These are phyloP conservation scores for Trinorchestia longiramus DNA, from an alignment of 1,140 invertebrate species.

Conservation along the genomic window DNA sequence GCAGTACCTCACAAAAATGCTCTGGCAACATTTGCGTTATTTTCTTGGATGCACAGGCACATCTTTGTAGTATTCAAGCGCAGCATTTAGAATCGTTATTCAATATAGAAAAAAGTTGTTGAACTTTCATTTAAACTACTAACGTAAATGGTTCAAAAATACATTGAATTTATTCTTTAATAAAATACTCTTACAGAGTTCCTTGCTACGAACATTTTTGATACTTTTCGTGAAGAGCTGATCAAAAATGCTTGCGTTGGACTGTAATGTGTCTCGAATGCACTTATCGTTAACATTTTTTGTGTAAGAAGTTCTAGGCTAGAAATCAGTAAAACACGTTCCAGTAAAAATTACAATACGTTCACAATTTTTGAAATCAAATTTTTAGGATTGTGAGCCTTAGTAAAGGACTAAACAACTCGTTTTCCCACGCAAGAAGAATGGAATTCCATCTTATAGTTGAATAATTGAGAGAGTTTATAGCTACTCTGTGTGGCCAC, in stretches of 20 bases:
- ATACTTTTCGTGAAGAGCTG: too few species aligned
- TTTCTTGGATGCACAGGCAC: neutral
- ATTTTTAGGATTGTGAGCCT: neutral
- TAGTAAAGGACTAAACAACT: neutral
- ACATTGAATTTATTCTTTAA: too few species aligned
- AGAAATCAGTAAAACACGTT: neutral
- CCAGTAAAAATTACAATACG: neutral
- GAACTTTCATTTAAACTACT: neutral
- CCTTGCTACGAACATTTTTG: too few species aligned
- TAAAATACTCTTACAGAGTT: too few species aligned
- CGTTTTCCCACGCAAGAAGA: neutral
- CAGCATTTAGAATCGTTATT: too few species aligned
- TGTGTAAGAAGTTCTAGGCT: neutral
- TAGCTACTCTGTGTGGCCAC: neutral
- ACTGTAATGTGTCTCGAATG: too few species aligned
- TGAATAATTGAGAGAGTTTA: neutral
- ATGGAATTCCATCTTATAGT: neutral
- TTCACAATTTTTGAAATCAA: neutral
- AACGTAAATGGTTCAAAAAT: too few species aligned
- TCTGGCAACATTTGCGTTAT: neutral
- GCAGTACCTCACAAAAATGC: neutral
- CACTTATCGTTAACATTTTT: neutral
- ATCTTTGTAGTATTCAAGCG: neutral
- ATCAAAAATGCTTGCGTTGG: too few species aligned
- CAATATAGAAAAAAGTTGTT: neutral